These are phyloP conservation scores for Anguilla megastoma DNA, from an alignment of 2,797 vertebrate genomes.

Conservation along the genomic window DNA sequence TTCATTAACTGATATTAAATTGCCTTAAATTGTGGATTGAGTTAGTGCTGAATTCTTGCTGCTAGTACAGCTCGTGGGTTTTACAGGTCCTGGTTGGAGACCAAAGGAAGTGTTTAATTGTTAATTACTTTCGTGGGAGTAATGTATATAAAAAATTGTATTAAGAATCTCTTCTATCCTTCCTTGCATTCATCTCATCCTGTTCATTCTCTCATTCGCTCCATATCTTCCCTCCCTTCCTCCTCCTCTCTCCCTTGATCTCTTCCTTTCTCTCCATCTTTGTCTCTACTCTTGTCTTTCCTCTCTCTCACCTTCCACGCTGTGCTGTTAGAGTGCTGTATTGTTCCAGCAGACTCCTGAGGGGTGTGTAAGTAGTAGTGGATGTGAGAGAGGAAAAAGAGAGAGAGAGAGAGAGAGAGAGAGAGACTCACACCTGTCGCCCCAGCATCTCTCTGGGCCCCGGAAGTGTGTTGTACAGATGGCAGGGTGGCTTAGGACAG, in stretches of 20 bases:
- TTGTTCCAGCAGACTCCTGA: background rate
- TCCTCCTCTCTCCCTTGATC: slow-evolving; percentile 1
- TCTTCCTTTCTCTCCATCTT: background rate
- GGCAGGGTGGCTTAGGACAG: background rate
- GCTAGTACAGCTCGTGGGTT: background rate
- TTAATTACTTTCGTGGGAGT: background rate
- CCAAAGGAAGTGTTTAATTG: background rate
- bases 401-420: background rate
- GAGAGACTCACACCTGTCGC: slow-evolving; percentile 7
- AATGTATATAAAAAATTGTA: background rate
- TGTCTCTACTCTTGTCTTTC: background rate
- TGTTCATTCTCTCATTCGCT: background rate
- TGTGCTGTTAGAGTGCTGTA: background rate
- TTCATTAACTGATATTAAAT: background rate
- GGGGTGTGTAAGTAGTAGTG: background rate
- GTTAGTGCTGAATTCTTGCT: no score
- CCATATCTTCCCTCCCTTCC: background rate
- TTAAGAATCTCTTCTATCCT: background rate
- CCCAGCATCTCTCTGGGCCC: background rate
- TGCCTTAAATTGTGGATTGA: background rate
- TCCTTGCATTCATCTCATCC: background rate
- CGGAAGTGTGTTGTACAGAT: background rate
- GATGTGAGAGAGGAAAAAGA: background rate
- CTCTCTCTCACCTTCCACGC: background rate
- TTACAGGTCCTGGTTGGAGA: background rate